Base-by-base conservation (phyloP, 2,888 invertebrate species). In the Frankliniella fusca region DNA sequence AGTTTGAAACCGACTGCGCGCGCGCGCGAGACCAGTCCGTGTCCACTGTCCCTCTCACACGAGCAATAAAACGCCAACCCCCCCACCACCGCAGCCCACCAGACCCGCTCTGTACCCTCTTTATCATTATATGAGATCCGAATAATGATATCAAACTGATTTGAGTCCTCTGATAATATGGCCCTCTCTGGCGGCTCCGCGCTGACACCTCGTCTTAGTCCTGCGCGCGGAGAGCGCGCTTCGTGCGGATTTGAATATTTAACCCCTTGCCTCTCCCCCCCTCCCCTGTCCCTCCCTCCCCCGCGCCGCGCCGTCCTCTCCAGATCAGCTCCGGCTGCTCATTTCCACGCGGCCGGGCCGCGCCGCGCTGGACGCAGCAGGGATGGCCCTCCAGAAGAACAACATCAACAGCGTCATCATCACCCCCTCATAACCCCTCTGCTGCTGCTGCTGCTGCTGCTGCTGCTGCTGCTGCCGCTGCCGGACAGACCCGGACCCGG, bases 341-440 rank as follows among this genome's bases (percentile, higher is more conserved):
- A 38, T 5, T 38, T 38, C 54, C 54, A 54, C 18, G 38, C 20
- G 54, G 54, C 54, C 20, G 20, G n/a, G 70, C 70, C 23, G 70
- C 65, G 70, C n/a, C 70, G 70, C n/a, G 23, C n/a, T 20, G 65
- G 70, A n/a, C 70, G 70, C 11, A 9, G 23, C 5, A 3, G 20
- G 18, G 0, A 70, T n/a, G 70, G 70, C 70, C 70, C 70, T 70
- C 70, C 70, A 70, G n/a, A 70, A 70, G 70, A 70, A 70, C 70
- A 70, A 70, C 70, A 70, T 70, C 70, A 70, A 70, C 70, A 70
- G 70, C 70, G 70, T 70, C 70, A 70, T 70, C 70, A 70, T 5
- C 70, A 23, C 23, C 70, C 23, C 70, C n/a, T 23, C 23, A 20
- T 11, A 3, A 20, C 70, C 23, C 70, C 70, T n/a, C n/a, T 70